Base-by-base conservation (phyloP, 2,797 vertebrate species). In the Dipus sagitta region DNA sequence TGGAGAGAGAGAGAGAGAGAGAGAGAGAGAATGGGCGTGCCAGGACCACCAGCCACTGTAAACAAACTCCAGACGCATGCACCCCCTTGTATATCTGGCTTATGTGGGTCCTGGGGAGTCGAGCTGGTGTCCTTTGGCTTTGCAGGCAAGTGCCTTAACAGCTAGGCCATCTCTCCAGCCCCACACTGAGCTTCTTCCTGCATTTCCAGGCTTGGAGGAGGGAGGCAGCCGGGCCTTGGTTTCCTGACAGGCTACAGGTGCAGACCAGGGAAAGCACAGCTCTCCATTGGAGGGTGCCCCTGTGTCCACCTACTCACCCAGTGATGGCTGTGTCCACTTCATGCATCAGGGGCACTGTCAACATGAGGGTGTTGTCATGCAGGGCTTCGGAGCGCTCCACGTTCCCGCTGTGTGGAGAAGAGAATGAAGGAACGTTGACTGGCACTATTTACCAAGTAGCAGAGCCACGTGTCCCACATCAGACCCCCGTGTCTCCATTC, bases 281-380 rank as follows among this genome's bases (percentile, higher is more conserved):
- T 91, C 95, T 88, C 92, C 54, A 30, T 42, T 86, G 30, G 21
- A 85, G 77, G 72, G 76, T 3, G 60, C 32, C 70, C 34, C 76
- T 38, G 72, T 21, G 65, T 77, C 90, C 2, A 93, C 54, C 95
- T 23, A 96, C 98, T 98, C 98, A 99, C 99, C 99, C 99, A 2
- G 97, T 99, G 95, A 99, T 98, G 71, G 99, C 99, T 0, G 99
- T 99, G 98, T 99, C 99, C 34, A 99, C 99, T 97, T 99, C 99
- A 18, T 99, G 99, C 97, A 99, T 97, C 96, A 99, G 97, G 3
- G 99, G 98, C 93, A 99, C 98, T 0, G 97, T 98, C 83, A 99
- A 97, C 26, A 97, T 98, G 94, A 99, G 97, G 71, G 24, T 98
- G 98, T 99, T 99, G 98, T 99, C 99, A 0, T 98, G 98, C 62